Evolutionary conservation across 2,113 vertebrate genomes (phyloP).

Genomic region (Pollachius pollachius): DNA sequence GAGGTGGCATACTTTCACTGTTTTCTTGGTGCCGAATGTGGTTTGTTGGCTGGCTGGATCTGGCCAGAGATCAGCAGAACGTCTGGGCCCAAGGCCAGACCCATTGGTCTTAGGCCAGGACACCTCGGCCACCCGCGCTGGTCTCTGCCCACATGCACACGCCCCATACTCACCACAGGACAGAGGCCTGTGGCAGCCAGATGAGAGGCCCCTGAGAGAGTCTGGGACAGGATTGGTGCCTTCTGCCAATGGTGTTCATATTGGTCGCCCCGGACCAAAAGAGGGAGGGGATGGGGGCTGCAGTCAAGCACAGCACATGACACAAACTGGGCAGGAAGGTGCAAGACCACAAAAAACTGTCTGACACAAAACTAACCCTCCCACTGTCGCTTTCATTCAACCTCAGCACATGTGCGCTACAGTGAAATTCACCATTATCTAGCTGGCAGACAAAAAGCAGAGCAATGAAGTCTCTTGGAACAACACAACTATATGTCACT

Average conservation of each 20-base stretch:
- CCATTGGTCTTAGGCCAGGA: constrained; percentile 41
- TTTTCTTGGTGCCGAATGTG: constrained; percentile 64
- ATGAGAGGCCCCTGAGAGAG: constrained; percentile 40
- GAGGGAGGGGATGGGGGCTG: neutral
- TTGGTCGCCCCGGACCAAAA: constrained; percentile 48
- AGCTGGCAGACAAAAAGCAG: constrained; percentile 9
- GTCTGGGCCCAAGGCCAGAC: neutral
- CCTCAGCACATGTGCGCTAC: constrained; percentile 20
- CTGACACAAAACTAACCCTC: constrained; percentile 4
- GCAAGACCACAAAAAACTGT: constrained; percentile 53
- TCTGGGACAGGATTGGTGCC: constrained; percentile 48
- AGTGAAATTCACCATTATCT: neutral
- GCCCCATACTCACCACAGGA: constrained; percentile 44
- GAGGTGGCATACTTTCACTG: constrained; percentile 45
- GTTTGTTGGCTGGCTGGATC: constrained; percentile 34
- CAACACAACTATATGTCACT: neutral
- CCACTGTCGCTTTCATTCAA: constrained; percentile 41
- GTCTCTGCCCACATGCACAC: constrained; percentile 42
- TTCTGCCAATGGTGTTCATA: constrained; percentile 54
- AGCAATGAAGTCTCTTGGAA: neutral
- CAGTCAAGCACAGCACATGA: constrained; percentile 62
- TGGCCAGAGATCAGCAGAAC: constrained; percentile 45
- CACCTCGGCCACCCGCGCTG: constrained; percentile 66
- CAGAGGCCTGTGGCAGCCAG: constrained; percentile 46
- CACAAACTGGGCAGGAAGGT: constrained; percentile 36